Evolutionary conservation across 2,113 vertebrate genomes (phyloP), one percentile per base, ranked within the genome.

Genomic region (Labeo catla): DNA sequence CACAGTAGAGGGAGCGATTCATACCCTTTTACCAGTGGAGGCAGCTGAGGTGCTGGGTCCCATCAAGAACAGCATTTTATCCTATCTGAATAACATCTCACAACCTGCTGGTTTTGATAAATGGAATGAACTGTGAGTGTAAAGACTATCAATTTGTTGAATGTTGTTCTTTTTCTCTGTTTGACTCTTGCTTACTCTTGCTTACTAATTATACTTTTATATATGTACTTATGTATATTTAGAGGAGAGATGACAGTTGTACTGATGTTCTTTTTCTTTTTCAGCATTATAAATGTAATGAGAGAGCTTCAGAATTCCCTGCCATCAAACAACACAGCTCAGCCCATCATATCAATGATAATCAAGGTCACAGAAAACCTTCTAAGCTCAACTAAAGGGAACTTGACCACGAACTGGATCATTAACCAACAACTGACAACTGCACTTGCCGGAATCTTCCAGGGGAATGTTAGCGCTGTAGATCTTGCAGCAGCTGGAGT

Each of bases 71-170:
- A 45, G 90, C 2, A 49, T 81, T n/a, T 85, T 76, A 0, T 89
- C 91, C 8, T 95, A 94, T 83, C 90, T 95, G 72, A 84, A 93
- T 86, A 90, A 70, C 23, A 61, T 89, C 80, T 65, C 87, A 4
- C n/a, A 65, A 15, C 54, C 47, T 23, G 45, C 36, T 49, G 92
- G 91, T 79, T 83, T 87, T 28, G 89, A 93, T 49, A 81, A 7
- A n/a, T 93, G 90, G 92, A 94, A 93, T 91, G 19, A 92, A 15
- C 13, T 93, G 95, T 96, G 84, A 94, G 95, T 94, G 3, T 21
- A 50, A 5, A 76, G 19, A 21, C n/a, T 28, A 23, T 52, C 3
- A 21, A 59, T 59, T 9, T 77, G n/a, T n/a, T 76, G 10, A 2
- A 9, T 77, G 4, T 16, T 16, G 11, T 36, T 77, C 1, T 54